Percentiles rank a stretch among this genome's conserved stretches.
phyloP scores from a whole-genome alignment of 2,113 vertebrate genomes.

The Solea senegalensis region DNA sequence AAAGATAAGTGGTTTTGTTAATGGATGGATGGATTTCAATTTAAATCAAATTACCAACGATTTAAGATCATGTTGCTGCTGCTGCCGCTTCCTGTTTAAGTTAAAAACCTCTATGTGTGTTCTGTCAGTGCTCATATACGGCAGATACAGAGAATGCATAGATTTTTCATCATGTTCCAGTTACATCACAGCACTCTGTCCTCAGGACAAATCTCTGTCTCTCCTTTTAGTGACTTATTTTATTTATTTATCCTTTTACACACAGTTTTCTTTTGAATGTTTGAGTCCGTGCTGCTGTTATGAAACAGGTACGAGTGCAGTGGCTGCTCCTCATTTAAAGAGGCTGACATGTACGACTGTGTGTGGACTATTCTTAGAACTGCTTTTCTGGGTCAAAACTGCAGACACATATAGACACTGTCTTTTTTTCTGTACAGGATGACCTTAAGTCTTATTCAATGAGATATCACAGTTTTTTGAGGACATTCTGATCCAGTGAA shows the following conservation, averaged over 20 bases:
- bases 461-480: background rate
- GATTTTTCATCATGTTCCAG: too few relatives aligned
- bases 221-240: background rate
- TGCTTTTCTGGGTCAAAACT: constrained; percentile 70
- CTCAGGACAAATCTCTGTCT: background rate
- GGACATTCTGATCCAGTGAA: too few relatives aligned
- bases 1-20: background rate
- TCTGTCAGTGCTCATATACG: too few relatives aligned
- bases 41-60: background rate
- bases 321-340: constrained; percentile 18
- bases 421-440: background rate
- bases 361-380: constrained; percentile 69
- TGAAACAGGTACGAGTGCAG: constrained; percentile 27
- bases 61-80: background rate
- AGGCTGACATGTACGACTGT: constrained; percentile 22
- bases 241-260: background rate
- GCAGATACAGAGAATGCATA: too few relatives aligned
- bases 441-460: background rate
- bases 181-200: too few relatives aligned
- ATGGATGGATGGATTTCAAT: background rate
- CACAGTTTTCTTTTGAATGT: too few relatives aligned
- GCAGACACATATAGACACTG: background rate
- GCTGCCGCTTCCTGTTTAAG: too few relatives aligned
- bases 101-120: too few relatives aligned
- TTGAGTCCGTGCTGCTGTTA: background rate